These are phyloP conservation scores for Amaurobius ferox DNA, from an alignment of 2,888 invertebrate genomes.

Conservation along the genomic window DNA sequence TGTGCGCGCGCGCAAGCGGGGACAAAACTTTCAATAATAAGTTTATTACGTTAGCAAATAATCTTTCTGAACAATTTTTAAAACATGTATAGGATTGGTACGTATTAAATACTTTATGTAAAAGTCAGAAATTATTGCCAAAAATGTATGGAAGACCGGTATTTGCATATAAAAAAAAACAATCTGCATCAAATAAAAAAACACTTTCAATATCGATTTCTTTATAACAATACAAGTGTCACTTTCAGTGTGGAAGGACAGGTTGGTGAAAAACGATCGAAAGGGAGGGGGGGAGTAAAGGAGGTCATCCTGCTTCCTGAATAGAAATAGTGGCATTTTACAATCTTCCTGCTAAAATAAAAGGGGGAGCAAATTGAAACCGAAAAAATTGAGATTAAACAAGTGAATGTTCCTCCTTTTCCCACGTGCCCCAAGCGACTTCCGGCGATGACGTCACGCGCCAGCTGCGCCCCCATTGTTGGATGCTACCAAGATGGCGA, in stretches of 20 bases:
- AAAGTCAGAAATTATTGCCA: no score
- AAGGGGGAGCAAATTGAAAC: conserved; percentile 1
- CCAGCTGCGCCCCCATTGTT: conserved; percentile 54
- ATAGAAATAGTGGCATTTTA: background rate
- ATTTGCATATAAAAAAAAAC: no score
- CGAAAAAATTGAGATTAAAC: conserved; percentile 8
- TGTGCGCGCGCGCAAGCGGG: no score
- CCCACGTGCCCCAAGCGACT: conserved; percentile 45
- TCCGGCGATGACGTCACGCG: conserved; percentile 61
- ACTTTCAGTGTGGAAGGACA: conserved; percentile 3
- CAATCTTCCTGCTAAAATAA: background rate
- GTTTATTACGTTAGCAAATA: no score
- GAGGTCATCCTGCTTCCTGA: conserved; percentile 4
- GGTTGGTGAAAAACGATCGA: background rate
- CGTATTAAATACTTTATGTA: no score
- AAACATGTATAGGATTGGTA: no score
- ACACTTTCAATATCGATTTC: background rate
- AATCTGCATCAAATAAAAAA: no score
- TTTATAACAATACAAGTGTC: background rate
- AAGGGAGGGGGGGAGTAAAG: background rate
- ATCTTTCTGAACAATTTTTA: no score
- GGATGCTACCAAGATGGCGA: background rate
- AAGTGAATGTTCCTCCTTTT: conserved; percentile 14
- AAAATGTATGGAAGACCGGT: no score
- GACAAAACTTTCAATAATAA: no score